Evolutionary conservation across 2,113 vertebrate genomes (phyloP), one percentile per base, ranked within the genome.

Genomic region (Dolichotis patagonum): DNA sequence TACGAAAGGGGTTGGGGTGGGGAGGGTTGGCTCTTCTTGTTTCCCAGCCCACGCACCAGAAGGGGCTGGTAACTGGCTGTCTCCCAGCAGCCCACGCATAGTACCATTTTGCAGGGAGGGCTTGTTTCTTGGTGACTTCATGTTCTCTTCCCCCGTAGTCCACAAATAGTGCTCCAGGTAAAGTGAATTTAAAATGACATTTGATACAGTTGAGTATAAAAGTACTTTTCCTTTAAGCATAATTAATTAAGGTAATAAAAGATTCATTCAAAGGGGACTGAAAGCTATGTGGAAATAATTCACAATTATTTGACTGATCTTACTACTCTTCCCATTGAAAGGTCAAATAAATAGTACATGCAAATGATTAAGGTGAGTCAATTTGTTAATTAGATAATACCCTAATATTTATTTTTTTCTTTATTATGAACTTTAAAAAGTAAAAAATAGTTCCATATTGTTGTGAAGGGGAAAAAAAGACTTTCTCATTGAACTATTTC

Each of bases 131-230:
- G 49, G 49, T 52, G 49, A 52, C 49, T 52, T 52, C 49, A 52
- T 8, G 49, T 52, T 52, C 49, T 52, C 49, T 52, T 52, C 10
- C 49, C 11, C 49, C 49, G 11, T 9, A 52, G 49, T 52, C 49
- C 49, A 9, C 49, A 52, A 52, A 52, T 10, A 7, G 46, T 46
- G 46, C 46, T 63, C 22, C 7, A 56, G 13, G 46, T 38, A 82
- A 88, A 20, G 38, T 82, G 54, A 96, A 94, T 88, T 90, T 92
- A 90, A 88, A 97, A 88, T 71, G 85, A 86, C n/a, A 91, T 88
- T 88, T 46, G 5, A 28, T n/a, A 85, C 0, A 56, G 38, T 2
- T 84, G 22, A 93, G 67, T 46, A 78, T 24, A 85, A 96, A 94
- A 95, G 41, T 62, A 52, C 1, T 46, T 88, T 58, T 90, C 69